phyloP scores from a whole-genome alignment of 2,888 invertebrate species.

The Oscheius myriophilus region DNA sequence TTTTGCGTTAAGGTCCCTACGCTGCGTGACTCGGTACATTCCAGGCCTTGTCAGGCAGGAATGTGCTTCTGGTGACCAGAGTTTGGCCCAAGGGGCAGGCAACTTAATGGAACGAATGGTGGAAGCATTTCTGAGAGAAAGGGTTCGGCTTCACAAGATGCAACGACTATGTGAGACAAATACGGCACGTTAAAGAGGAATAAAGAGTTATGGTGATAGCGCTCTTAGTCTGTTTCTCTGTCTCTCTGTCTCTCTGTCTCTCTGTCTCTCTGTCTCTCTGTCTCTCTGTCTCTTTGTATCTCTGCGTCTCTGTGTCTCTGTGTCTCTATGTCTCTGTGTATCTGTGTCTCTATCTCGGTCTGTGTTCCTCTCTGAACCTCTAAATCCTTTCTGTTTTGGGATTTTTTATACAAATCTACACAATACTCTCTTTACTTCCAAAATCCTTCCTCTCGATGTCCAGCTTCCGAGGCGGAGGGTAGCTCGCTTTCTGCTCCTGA shows the following conservation, averaged over 20 bases:
- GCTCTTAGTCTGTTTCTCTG: background rate
- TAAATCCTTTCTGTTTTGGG: too few species aligned
- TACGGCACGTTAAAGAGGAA: background rate
- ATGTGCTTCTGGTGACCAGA: slow-evolving; percentile 25
- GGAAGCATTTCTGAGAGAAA: slow-evolving; percentile 26
- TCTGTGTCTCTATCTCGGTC: too few species aligned
- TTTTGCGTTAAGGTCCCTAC: slow-evolving; percentile 19
- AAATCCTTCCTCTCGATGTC: slow-evolving; percentile 45
- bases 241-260: slow-evolving; percentile 5
- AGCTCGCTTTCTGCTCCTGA: slow-evolving; percentile 8
- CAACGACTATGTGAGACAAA: slow-evolving; percentile 18
- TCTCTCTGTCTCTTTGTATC: slow-evolving; percentile 21
- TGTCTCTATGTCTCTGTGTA: too few species aligned
- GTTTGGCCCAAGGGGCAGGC: slow-evolving; percentile 25
- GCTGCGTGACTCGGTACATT: slow-evolving; percentile 31
- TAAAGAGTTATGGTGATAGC: background rate
- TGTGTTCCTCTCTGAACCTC: too few species aligned
- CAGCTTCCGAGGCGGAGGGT: slow-evolving; percentile 36
- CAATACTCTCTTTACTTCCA: slow-evolving; percentile 53
- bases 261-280: slow-evolving; percentile 17
- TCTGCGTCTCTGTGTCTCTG: too few species aligned
- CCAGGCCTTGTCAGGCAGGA: slow-evolving; percentile 28
- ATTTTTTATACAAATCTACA: slow-evolving; percentile 26
- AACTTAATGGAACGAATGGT: slow-evolving; percentile 32
- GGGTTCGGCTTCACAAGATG: slow-evolving; percentile 26